Evolutionary conservation across 2,797 vertebrate genomes (phyloP), one percentile per base, ranked within the genome.

Genomic region (Acanthornis magna): DNA sequence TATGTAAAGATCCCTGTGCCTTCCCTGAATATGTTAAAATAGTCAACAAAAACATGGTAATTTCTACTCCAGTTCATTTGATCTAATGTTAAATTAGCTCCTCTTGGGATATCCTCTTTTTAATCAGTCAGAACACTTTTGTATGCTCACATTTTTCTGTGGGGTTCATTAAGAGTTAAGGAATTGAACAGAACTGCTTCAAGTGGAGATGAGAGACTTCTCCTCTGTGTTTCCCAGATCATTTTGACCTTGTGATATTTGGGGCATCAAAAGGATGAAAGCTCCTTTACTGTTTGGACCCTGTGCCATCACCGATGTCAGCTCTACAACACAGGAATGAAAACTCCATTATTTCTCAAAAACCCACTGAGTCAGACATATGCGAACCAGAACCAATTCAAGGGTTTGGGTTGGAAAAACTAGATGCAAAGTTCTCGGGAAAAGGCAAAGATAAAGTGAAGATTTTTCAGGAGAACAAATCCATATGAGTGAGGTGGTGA

Each of bases 41-140:
- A 95, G 94, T 97, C 94, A 96, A 96, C 91, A 96, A 96, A 97
- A 96, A 91, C 91, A 96, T 96, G 88, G 88, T 96, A 96, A 96
- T 97, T 96, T 97, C 71, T 57, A 91, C 65, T 86, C 36, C 48
- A 50, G n/a, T 57, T 96, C 73, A 95, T 96, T 97, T 97, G 95
- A 96, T 97, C 93, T 97, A 96, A 93, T 97, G 94, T 95, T 96
- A 97, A 97, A 95, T 96, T 91, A 93, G 66, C 70, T 85, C 22
- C 94, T 96, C 89, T 89, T 93, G 96, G 96, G 96, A 96, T 79
- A 80, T 32, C 62, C 23, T 85, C 50, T 85, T 90, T 91, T 92
- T 92, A 86, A 96, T 94, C 85, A 94, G 51, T 94, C 92, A 94
- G 87, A 96, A 61, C 50, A 76, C 55, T 84, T 96, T 96, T 95